A percentile compares a stretch with the other conserved stretches of the same genome.
phyloP scores from a whole-genome alignment of 2,888 invertebrate genomes.

The Perithous albicinctus region DNA sequence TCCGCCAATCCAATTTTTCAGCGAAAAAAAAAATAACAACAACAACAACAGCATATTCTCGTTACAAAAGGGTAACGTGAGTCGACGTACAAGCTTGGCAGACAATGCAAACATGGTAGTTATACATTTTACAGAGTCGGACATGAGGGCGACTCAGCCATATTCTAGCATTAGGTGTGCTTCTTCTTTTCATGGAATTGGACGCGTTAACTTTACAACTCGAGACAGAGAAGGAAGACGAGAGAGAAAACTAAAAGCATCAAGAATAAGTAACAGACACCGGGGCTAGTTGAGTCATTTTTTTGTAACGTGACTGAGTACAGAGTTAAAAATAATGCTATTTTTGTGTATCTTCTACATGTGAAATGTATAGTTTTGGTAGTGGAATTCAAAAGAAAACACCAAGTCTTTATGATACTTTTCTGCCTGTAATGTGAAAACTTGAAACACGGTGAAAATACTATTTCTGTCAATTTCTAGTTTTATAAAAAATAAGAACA shows the following conservation, averaged over 20 bases:
- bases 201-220: slow-evolving; percentile 39
- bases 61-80: not conserved
- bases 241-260: not conserved
- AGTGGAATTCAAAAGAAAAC: too few species aligned
- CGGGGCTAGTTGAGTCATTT: too few species aligned
- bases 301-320: too few species aligned
- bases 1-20: slow-evolving; percentile 30
- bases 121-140: slow-evolving; percentile 24
- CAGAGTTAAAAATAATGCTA: too few species aligned
- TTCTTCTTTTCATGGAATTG: slow-evolving; percentile 23
- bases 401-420: too few species aligned
- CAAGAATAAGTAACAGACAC: too few species aligned
- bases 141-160: slow-evolving; percentile 8
- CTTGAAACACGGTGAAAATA: too few species aligned
- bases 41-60: not conserved
- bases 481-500: too few species aligned
- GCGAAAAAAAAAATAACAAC: not conserved
- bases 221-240: not conserved
- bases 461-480: too few species aligned
- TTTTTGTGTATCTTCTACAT: too few species aligned
- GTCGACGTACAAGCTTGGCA: not conserved
- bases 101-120: slow-evolving; percentile 18
- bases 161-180: not conserved
- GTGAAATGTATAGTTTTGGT: too few species aligned
- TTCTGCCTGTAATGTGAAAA: too few species aligned